Base-by-base conservation (phyloP, 2,888 invertebrate genomes). In the Lithophane socia region DNA sequence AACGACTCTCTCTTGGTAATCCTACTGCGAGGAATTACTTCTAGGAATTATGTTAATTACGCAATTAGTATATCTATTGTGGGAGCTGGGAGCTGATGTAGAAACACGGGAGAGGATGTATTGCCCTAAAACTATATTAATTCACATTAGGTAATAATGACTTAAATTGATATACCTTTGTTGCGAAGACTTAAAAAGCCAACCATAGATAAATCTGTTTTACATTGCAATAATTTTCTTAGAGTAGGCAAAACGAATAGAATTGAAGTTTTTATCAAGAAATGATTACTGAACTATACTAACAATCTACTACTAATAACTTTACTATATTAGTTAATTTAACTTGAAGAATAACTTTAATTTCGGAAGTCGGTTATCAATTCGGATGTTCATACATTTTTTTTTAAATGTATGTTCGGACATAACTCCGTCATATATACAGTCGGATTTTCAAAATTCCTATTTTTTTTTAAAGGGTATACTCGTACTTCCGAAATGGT, bases 1-100 rank as follows among this genome's bases (percentile, higher is more conserved):
- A 73, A 64, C 24, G 65, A n/a, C 66, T 37, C 44, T 37, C 12
- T 24, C 4, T 18, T 24, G 29, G 37, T 79, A 75, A 79, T 73
- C 75, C 44, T 56, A n/a, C 61, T 63, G 44, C 56, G 18, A 67
- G 42, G 21, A 70, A 37, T 29, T 52, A 73, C 66, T 85, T 73
- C 69, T 75, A 47, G 84, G 56, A 78, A 77, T 52, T 0, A 58
- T 42, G 18, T 10, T 47, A 58, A 54, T n/a, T 16, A 52, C n/a
- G 21, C 21, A 13, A 56, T 37, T 24, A 77, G 44, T 52, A 64
- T 1, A 49, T 7, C 2, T 37, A 10, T 56, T 58, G 37, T 52
- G 78, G 64, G 56, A 76, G 24, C 49, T 21, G 12, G 67, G 47
- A 71, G 47, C 44, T 24, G 54, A 9, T 8, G 21, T 9, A 8